phyloP scores from a whole-genome alignment of 1,140 invertebrate genomes.

The Leguminivora glycinivorella region DNA sequence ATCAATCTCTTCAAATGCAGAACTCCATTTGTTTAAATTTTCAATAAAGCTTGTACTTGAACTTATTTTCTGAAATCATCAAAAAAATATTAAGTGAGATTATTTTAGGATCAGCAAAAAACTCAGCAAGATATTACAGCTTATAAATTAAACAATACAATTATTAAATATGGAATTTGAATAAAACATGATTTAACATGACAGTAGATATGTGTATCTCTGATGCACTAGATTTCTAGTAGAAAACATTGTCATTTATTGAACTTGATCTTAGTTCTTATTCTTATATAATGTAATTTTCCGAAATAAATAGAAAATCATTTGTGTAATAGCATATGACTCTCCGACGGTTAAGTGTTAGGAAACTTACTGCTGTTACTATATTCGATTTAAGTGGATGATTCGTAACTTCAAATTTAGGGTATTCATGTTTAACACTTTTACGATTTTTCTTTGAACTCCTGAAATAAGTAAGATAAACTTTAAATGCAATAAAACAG shows the following conservation, averaged over 20 bases:
- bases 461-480: conserved; percentile 45
- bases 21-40: conserved; percentile 67
- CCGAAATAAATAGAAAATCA: not conserved
- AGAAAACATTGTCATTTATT: no score
- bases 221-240: no score
- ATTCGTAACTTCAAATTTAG: conserved; percentile 57
- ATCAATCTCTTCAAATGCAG: conserved; percentile 66
- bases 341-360: not conserved
- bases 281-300: not conserved
- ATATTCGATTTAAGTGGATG: conserved; percentile 59
- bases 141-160: no score
- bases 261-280: no score
- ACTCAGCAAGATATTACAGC: no score
- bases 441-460: conserved; percentile 44
- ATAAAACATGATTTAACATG: no score
- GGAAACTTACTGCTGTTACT: conserved; percentile 47
- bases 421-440: conserved; percentile 42
- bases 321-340: no score
- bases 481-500: not conserved
- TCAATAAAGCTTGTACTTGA: conserved; percentile 58
- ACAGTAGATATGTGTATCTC: no score
- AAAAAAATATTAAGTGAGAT: no score
- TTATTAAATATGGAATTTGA: no score
- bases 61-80: conserved; percentile 54
- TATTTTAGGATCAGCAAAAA: no score